phyloP scores from a whole-genome alignment of 2,888 invertebrate species.

The Hemithea aestivaria region DNA sequence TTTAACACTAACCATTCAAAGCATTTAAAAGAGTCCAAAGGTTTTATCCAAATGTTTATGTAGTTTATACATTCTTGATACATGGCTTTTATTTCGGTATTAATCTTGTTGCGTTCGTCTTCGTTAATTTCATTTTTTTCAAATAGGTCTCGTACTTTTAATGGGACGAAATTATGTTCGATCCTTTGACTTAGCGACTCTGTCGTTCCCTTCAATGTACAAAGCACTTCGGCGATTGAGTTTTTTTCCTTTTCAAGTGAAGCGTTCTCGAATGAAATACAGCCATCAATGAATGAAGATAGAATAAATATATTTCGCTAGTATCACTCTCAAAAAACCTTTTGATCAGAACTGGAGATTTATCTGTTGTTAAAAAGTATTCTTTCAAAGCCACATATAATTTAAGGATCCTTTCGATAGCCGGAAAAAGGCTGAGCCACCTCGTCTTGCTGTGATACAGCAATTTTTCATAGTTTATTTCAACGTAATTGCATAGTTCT shows the following conservation, averaged over 20 bases:
- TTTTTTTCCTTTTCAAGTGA: constrained; percentile 12
- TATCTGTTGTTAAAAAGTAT: constrained; percentile 23
- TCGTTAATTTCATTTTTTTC: too few relatives aligned
- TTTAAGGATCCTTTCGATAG: constrained; percentile 31
- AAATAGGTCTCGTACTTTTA: too few relatives aligned
- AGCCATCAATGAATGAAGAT: constrained; percentile 3
- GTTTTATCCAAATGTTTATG: background rate
- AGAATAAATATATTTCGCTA: constrained; percentile 14
- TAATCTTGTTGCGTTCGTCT: too few relatives aligned
- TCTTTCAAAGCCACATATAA: constrained; percentile 29
- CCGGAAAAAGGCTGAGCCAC: constrained; percentile 31
- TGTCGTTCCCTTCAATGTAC: background rate
- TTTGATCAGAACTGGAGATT: constrained; percentile 9
- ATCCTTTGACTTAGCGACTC: too few relatives aligned
- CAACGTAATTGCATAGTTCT: constrained; percentile 19
- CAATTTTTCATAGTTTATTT: constrained; percentile 27
- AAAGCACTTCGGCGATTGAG: background rate
- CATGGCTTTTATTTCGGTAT: too few relatives aligned
- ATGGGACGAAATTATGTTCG: too few relatives aligned
- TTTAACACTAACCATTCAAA: too few relatives aligned
- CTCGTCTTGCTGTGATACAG: constrained; percentile 28
- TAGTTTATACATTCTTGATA: too few relatives aligned
- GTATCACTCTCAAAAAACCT: constrained; percentile 26
- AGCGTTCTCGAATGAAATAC: constrained; percentile 6
- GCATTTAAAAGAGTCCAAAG: constrained; percentile 1